Base-by-base conservation (phyloP, 2,888 invertebrate genomes). In the Synergus japonicus region DNA sequence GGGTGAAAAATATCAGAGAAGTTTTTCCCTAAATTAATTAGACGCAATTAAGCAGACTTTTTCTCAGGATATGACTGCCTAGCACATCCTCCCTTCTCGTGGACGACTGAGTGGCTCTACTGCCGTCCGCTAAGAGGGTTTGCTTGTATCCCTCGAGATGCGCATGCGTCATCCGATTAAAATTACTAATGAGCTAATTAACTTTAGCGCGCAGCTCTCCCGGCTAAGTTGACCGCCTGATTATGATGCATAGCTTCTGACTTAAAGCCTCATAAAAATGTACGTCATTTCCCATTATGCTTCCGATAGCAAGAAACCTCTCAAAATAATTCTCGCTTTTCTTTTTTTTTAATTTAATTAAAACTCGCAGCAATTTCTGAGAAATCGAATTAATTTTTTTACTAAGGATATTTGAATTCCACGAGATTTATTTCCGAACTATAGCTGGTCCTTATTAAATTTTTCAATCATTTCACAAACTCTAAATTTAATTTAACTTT, bases 161-260 rank as follows among this genome's bases (percentile, higher is more conserved):
- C 91, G 92, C 92, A 92, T 92, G 92, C 92, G 92, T 92, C 92
- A 92, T 92, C 92, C 91, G 91, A 92, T 92, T 92, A 92, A 92
- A 92, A 91, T 92, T 91, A 91, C 91, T 92, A 92, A 92, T 92
- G 92, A 91, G 90, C 90, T 92, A 92, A 92, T 92, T 92, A 92
- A 92, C 90, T 92, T 90, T 90, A 90, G 91, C 88, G 87, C 87
- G 86, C 85, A 78, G 78, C 83, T 83, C 81, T 81, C 82, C 29
- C 66, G 77, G 81, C 82, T 82, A 83, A 84, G 90, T 91, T 92
- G 92, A 92, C 92, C 92, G 89, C 87, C 90, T 92, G 91, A 92
- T 92, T 92, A 92, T 92, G 92, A 92, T 89, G 89, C 89, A 90
- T 90, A 87, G 86, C 87, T 87, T 58, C 73, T 81, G 78, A 83